Base-by-base conservation (phyloP, 2,113 vertebrate species). In the Bettongia penicillata region DNA sequence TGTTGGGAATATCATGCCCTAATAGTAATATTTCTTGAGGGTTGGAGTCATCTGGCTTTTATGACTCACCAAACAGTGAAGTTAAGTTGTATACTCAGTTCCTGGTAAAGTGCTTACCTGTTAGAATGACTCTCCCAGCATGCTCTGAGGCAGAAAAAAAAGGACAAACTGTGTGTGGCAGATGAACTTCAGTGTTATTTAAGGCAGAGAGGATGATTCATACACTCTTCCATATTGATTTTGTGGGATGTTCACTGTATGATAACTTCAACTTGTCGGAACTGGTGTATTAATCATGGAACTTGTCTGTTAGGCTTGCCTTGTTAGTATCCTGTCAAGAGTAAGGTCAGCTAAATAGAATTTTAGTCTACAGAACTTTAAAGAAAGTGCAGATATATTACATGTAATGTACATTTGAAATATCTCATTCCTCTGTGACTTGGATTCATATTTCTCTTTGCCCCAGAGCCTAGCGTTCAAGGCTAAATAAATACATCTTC, bases 191-290 rank as follows among this genome's bases (percentile, higher is more conserved):
- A 55, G 77, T 97, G 94, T 96, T 95, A 55, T 96, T 93, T 97
- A 92, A 92, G 53, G 93, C 96, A 89, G 57, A 3, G 95, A 51
- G 95, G 12, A 91, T 97, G 98, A 98, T 91, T 98, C 98, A 98
- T 94, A 95, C 53, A 23, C 91, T 93, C 91, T 93, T 24, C 22
- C 96, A 50, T 95, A 95, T 53, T 97, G 49, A 19, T 68, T 93
- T 93, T 97, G 84, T 90, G 61, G 97, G 93, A 61, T 93, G 1
- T 49, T 25, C 55, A 9, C 92, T 91, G 53, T 11, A 4, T 43
- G 77, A 37, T 51, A 61, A 95, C 92, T 93, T 91, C 90, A 96
- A 93, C 98, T 95, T 98, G 98, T 98, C 98, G 31, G 97, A 97
- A 68, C 97, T 95, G 95, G 97, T 98, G 97, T 95, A 96, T 37